Evolutionary conservation across 1,140 invertebrate genomes (phyloP).

Genomic region (Ericerus pela): DNA sequence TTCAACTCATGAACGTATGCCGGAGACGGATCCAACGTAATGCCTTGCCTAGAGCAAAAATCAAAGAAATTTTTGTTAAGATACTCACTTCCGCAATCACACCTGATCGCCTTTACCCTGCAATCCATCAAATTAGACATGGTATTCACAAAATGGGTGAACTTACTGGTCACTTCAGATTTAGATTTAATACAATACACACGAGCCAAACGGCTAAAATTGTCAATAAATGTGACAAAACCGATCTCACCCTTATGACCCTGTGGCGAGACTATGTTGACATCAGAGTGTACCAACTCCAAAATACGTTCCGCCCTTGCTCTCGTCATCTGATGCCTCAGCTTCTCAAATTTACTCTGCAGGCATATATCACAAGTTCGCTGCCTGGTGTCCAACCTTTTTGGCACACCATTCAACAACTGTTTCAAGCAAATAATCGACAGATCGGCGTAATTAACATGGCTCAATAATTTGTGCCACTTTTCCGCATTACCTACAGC

Average conservation of each 20-base stretch:
- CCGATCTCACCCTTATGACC: constrained; percentile 22
- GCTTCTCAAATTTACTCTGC: constrained; percentile 19
- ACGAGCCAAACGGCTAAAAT: constrained; percentile 24
- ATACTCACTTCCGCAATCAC: constrained; percentile 19
- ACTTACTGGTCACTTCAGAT: constrained; percentile 19
- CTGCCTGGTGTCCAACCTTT: not conserved
- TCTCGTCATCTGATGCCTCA: constrained; percentile 16
- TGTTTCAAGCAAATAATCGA: constrained; percentile 16
- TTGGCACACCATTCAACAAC: constrained; percentile 1
- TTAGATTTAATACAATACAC: constrained; percentile 20
- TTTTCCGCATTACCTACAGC: not conserved
- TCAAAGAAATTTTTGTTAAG: constrained; percentile 1
- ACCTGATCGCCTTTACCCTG: constrained; percentile 10
- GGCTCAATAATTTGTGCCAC: constrained; percentile 17
- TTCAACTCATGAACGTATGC: not conserved
- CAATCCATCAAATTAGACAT: constrained; percentile 1
- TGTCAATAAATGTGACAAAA: constrained; percentile 25
- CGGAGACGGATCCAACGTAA: not conserved
- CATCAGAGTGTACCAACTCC: constrained; percentile 24
- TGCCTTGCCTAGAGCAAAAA: not conserved
- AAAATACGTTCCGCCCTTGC: constrained; percentile 16
- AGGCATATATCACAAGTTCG: constrained; percentile 20
- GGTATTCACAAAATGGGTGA: constrained; percentile 19
- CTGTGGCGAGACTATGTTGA: constrained; percentile 13
- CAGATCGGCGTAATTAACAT: constrained; percentile 22